phyloP scores from a whole-genome alignment of 2,797 vertebrate genomes.

The Hybognathus amarus region DNA sequence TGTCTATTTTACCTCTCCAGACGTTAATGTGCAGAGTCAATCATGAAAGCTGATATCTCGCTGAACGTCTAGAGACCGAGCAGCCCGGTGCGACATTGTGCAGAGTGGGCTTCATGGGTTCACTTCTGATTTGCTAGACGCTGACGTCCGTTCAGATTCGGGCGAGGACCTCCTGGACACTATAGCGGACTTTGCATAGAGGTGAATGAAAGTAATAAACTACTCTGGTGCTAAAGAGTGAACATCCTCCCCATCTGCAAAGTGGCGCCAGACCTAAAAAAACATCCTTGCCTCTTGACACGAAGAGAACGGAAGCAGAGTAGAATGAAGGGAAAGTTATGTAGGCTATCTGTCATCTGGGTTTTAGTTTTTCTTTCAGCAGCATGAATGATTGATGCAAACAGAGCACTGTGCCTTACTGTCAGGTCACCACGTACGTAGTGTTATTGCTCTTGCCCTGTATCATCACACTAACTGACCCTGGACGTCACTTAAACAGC shows the following conservation, averaged over 20 bases:
- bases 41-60: conserved; percentile 18
- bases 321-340: conserved; percentile 50
- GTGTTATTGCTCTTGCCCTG: conserved; percentile 69
- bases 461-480: conserved; percentile 42
- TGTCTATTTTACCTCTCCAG: conserved; percentile 15
- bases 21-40: neutral
- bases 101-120: conserved; percentile 65
- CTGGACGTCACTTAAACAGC: neutral
- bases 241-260: neutral
- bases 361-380: conserved; percentile 63
- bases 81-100: conserved; percentile 33
- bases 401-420: conserved; percentile 82
- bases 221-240: conserved; percentile 55
- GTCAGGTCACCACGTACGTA: conserved; percentile 70
- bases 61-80: neutral
- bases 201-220: conserved; percentile 18
- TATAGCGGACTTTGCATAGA: conserved; percentile 22
- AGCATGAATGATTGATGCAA: conserved; percentile 71
- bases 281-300: conserved; percentile 35
- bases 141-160: neutral
- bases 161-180: neutral
- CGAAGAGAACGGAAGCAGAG: conserved; percentile 6
- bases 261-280: conserved; percentile 62
- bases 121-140: neutral
- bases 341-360: conserved; percentile 26